These are phyloP conservation scores for Cataglyphis rosenhaueri DNA, from an alignment of 2,888 invertebrate species.

Conservation along the genomic window DNA sequence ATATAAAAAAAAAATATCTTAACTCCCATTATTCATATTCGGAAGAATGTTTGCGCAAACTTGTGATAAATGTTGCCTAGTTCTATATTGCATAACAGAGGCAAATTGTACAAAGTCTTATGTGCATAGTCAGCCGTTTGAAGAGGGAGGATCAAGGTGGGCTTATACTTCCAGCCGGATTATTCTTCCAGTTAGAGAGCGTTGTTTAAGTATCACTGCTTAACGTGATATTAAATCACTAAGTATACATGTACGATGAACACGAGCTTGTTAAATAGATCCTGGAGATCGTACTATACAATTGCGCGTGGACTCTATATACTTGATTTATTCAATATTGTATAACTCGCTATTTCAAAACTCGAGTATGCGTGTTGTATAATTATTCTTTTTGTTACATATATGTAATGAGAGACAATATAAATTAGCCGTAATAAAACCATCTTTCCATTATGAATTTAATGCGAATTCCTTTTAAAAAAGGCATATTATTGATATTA, in stretches of 20 bases:
- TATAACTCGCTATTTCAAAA: constrained; percentile 1
- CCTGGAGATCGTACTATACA: constrained; percentile 12
- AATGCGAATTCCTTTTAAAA: background rate
- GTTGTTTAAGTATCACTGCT: constrained; percentile 50
- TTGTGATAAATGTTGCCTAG: constrained; percentile 15
- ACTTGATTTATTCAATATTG: constrained; percentile 34
- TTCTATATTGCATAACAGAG: constrained; percentile 24
- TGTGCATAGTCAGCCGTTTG: constrained; percentile 17
- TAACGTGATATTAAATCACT: constrained; percentile 40
- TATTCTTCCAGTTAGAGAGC: constrained; percentile 44
- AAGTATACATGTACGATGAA: constrained; percentile 22
- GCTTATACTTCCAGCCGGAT: constrained; percentile 38
- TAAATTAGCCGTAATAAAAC: background rate
- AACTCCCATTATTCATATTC: background rate
- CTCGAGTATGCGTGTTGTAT: background rate
- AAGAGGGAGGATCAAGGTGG: constrained; percentile 39
- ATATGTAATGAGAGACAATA: background rate
- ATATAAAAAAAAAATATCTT: background rate
- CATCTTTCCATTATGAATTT: background rate
- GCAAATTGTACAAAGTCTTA: constrained; percentile 31
- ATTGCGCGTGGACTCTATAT: background rate
- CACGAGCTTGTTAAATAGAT: constrained; percentile 41
- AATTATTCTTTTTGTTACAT: background rate
- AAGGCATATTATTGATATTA: no score
- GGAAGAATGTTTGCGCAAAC: background rate